phyloP scores from a whole-genome alignment of 2,113 vertebrate genomes.

The Xenus cinereus region DNA sequence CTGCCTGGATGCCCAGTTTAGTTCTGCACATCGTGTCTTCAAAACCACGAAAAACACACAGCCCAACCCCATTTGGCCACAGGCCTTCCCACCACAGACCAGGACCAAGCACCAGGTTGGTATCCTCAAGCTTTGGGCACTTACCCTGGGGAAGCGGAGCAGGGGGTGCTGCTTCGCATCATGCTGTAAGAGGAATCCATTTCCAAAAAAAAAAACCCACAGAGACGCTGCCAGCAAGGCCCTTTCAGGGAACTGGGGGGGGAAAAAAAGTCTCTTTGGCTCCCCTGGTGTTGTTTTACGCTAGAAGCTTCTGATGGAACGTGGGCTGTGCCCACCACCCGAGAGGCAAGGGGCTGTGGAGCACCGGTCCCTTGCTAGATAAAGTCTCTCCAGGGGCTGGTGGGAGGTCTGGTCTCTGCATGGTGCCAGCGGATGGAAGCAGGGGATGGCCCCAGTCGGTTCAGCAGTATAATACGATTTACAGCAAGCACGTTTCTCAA shows the following conservation, averaged over 20 bases:
- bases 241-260: neutral
- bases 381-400: neutral
- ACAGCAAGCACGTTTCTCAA: constrained; percentile 44
- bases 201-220: neutral
- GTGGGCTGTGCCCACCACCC: neutral
- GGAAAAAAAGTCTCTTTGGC: neutral
- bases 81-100: fast-evolving
- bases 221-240: neutral
- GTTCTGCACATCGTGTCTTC: fast-evolving
- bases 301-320: neutral
- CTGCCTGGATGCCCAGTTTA: neutral
- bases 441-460: neutral
- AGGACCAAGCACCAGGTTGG: fast-evolving
- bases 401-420: neutral
- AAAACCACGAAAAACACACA: neutral
- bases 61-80: fast-evolving
- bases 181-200: fast-evolving
- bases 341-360: neutral
- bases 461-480: neutral
- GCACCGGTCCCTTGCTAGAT: neutral
- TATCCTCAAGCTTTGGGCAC: neutral
- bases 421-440: neutral
- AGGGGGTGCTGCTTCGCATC: fast-evolving
- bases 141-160: neutral
- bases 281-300: neutral